Percentiles rank a stretch among this genome's conserved stretches.
Conservation (phyloP, 2,888 invertebrate genomes). For the Fragum whitleyi region DNA sequence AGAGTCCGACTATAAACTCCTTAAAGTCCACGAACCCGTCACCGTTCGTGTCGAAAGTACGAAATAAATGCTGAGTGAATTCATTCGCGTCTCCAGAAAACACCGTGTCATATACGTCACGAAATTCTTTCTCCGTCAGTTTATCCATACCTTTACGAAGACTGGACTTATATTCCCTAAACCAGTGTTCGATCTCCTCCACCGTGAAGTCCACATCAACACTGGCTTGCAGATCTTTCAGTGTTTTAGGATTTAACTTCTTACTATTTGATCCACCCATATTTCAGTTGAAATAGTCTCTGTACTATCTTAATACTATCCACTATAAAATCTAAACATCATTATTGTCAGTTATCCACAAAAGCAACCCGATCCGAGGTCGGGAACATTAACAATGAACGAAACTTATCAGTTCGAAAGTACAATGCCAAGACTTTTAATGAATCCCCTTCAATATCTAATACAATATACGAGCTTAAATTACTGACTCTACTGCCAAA, state of each 20-base stretch:
- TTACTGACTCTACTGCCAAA: too few species aligned
- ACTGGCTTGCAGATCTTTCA: constrained; percentile 58
- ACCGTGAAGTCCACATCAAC: constrained; percentile 61
- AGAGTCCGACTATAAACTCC: constrained; percentile 61
- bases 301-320: too few species aligned
- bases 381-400: too few species aligned
- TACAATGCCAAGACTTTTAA: too few species aligned
- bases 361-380: too few species aligned
- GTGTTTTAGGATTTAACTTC: constrained; percentile 62
- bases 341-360: too few species aligned
- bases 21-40: constrained; percentile 62
- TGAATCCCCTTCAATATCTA: too few species aligned
- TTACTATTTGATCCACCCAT: constrained; percentile 56
- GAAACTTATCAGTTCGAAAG: too few species aligned
- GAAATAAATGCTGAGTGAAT: constrained; percentile 54
- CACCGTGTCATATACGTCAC: constrained; percentile 49
- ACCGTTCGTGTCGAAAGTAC: constrained; percentile 51
- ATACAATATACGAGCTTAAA: too few species aligned
- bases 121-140: constrained; percentile 51
- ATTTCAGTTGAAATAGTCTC: neutral
- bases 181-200: constrained; percentile 68
- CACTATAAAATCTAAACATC: too few species aligned
- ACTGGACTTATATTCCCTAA: constrained; percentile 49
- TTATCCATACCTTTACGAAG: constrained; percentile 38
- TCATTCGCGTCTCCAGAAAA: constrained; percentile 52